Evolutionary conservation across 1,140 invertebrate genomes (phyloP).

Genomic region (Bombus ignitus): DNA sequence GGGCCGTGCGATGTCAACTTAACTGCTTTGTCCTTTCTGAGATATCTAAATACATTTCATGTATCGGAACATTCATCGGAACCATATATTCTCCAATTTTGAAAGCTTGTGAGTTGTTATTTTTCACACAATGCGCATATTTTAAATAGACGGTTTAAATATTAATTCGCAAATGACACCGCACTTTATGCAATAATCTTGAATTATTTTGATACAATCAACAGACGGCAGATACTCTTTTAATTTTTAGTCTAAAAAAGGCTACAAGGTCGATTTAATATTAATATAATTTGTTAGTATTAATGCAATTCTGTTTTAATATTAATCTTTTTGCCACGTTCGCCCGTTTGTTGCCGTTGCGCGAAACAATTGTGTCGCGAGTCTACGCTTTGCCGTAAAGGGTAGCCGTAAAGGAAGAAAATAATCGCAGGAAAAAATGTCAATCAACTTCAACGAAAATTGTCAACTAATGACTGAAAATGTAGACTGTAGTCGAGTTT

Average conservation of each 20-base stretch:
- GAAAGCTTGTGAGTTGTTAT: not conserved
- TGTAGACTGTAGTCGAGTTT: not conserved
- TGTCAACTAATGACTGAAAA: not conserved
- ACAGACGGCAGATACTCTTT: not conserved
- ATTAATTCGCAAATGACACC: not conserved
- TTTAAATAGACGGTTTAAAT: not conserved
- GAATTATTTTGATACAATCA: not conserved
- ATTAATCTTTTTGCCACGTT: not conserved
- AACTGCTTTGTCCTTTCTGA: not conserved
- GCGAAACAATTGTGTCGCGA: not conserved
- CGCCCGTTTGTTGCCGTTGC: not conserved
- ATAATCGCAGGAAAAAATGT: not conserved
- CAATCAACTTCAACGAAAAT: not conserved
- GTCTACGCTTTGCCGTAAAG: too few species aligned
- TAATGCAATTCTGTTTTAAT: not conserved
- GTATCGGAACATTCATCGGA: too few species aligned
- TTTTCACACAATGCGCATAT: not conserved
- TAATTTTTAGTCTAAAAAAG: not conserved
- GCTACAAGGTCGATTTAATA: not conserved
- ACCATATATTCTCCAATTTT: not conserved
- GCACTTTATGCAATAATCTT: not conserved
- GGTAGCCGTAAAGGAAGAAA: not conserved
- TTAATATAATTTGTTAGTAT: not conserved
- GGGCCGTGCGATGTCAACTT: not conserved
- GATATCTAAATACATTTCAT: too few species aligned